phyloP scores from a whole-genome alignment of 1,140 invertebrate genomes.

The Ooceraea biroi region DNA sequence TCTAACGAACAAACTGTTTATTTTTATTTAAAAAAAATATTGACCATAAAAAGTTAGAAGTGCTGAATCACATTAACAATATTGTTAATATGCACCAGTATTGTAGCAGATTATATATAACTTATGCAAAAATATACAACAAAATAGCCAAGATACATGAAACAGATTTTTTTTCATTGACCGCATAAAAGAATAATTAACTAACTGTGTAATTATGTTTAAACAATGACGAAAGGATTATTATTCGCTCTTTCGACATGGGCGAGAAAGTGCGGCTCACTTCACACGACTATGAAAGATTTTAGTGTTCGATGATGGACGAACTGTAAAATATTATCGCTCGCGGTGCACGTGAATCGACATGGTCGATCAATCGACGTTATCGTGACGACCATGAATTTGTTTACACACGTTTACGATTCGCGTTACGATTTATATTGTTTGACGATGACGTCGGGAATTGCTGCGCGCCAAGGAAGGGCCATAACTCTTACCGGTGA shows the following conservation, averaged over 20 bases:
- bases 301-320: conserved; percentile 6
- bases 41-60: background rate
- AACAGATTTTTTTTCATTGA: no score
- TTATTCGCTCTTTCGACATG: background rate
- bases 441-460: conserved; percentile 41
- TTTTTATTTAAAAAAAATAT: conserved; percentile 19
- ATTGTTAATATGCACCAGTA: background rate
- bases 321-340: background rate
- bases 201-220: background rate
- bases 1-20: conserved; percentile 24
- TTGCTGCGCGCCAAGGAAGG: conserved; percentile 28
- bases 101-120: background rate
- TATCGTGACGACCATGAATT: conserved; percentile 49
- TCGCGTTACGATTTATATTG: conserved; percentile 37
- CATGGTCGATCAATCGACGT: background rate
- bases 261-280: background rate
- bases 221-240: background rate
- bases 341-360: conserved; percentile 3
- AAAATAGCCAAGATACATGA: no score
- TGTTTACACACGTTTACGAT: conserved; percentile 42
- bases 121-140: no score
- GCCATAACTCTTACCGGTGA: conserved; percentile 49
- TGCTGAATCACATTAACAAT: background rate
- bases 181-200: background rate
- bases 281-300: background rate